Evolutionary conservation across 2,113 vertebrate genomes (phyloP), one percentile per base, ranked within the genome.

Genomic region (Cyanistes caeruleus): DNA sequence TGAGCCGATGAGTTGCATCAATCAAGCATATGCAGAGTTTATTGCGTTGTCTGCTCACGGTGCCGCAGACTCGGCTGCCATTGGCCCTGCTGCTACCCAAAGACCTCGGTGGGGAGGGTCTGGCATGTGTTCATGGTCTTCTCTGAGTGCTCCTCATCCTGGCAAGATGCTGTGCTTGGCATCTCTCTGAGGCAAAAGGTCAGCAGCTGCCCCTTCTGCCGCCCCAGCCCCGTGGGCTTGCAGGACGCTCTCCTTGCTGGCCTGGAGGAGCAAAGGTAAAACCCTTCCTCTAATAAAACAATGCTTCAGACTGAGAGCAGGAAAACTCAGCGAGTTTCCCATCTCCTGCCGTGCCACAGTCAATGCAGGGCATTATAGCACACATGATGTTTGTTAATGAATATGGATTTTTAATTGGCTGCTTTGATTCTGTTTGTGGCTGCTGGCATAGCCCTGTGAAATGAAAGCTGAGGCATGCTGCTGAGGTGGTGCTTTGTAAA

Each of bases 401-500:
- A 78, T 95, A 93, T 94, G 92, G 86, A 92, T 97, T 96, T 97
- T 95, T 96, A 96, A 96, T 93, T 96, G 96, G 83, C 60, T 94
- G 73, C 92, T 95, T 96, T 96, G 92, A 95, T 90, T 91, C 93
- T 87, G 73, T 89, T 88, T 68, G 77, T 87, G 90, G 63, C 92
- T 95, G 88, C 89, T 90, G 90, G 95, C 69, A 5, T 46, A 92
- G 88, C 90, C 80, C 49, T 83, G 76, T 81, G 92, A 92, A 94
- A 88, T 79, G 85, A 96, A 76, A 83, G 86, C 76, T 84, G 83
- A 93, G 90, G 79, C 88, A 23, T 41, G 90, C 96, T 95, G 92
- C 93, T 95, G 80, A 90, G 88, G 88, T 49, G 88, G 80, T 97
- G 35, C 69, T 94, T 94, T 87, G 89, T 90, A 94, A 96, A 82